phyloP scores from a whole-genome alignment of 2,888 invertebrate genomes.

The Melinaea menophilus region DNA sequence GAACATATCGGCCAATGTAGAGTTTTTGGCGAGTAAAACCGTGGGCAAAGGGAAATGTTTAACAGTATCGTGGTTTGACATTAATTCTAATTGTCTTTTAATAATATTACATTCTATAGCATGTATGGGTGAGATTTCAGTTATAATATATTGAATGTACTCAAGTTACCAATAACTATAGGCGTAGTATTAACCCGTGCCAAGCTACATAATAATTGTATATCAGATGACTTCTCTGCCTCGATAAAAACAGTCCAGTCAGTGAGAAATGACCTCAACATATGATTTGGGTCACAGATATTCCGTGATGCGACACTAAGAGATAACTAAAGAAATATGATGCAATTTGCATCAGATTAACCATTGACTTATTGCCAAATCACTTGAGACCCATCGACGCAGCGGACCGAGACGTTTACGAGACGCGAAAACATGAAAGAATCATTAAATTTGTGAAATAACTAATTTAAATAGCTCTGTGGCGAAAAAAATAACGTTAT shows the following conservation, averaged over 20 bases:
- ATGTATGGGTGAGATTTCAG: too few species aligned
- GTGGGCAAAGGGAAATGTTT: too few species aligned
- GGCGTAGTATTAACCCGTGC: too few species aligned
- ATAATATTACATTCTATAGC: too few species aligned
- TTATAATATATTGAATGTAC: too few species aligned
- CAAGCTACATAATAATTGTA: too few species aligned
- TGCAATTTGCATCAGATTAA: constrained; percentile 65
- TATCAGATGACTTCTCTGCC: not conserved
- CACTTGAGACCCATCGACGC: constrained; percentile 31
- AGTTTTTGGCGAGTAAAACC: too few species aligned
- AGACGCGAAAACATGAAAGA: constrained; percentile 19
- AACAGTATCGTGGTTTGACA: too few species aligned
- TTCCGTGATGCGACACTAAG: constrained; percentile 26
- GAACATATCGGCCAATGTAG: too few species aligned
- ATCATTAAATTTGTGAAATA: constrained; percentile 1
- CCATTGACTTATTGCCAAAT: constrained; percentile 57
- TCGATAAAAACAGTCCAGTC: constrained; percentile 9
- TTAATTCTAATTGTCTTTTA: too few species aligned
- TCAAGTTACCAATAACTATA: too few species aligned
- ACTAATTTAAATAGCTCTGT: constrained; percentile 5
- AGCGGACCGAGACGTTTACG: constrained; percentile 35
- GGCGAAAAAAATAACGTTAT: not conserved
- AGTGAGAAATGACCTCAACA: constrained; percentile 17
- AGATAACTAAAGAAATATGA: constrained; percentile 32
- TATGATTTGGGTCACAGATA: constrained; percentile 27